These are phyloP conservation scores for Drosophila bifasciata DNA, from an alignment of 1,140 invertebrate species.

Conservation along the genomic window DNA sequence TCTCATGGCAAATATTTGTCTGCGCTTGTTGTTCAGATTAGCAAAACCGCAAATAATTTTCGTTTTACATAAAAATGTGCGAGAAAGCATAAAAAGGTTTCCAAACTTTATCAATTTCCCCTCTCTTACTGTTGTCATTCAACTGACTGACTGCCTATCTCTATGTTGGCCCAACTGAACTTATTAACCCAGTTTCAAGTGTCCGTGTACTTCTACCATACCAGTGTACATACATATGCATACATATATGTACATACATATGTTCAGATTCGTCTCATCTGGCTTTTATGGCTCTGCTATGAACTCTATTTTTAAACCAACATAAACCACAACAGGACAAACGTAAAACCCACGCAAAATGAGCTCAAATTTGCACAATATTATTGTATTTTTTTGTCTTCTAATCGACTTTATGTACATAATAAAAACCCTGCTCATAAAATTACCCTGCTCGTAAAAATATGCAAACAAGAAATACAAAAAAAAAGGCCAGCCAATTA, in stretches of 20 bases:
- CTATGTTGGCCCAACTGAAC: constrained; percentile 49
- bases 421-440: constrained; percentile 22
- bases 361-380: not conserved
- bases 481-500: constrained; percentile 36
- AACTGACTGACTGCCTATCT: not conserved
- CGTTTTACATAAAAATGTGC: constrained; percentile 44
- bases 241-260: not conserved
- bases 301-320: constrained; percentile 39
- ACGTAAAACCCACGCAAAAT: not conserved
- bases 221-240: constrained; percentile 1
- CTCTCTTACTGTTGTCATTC: constrained; percentile 12
- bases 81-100: constrained; percentile 23
- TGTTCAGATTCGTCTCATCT: constrained; percentile 65
- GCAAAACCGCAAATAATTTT: constrained; percentile 48
- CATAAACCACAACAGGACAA: constrained; percentile 2
- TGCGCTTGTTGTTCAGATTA: constrained; percentile 10
- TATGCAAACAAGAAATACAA: constrained; percentile 12
- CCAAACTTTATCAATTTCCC: constrained; percentile 29
- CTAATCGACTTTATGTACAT: constrained; percentile 37
- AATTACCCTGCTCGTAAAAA: constrained; percentile 46
- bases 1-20: constrained; percentile 33
- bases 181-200: constrained; percentile 71
- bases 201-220: constrained; percentile 45
- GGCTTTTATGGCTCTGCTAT: constrained; percentile 45
- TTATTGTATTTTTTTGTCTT: constrained; percentile 27